These are phyloP conservation scores for Holcopasites calliopsidis DNA, from an alignment of 1,140 invertebrate genomes.

Conservation along the genomic window DNA sequence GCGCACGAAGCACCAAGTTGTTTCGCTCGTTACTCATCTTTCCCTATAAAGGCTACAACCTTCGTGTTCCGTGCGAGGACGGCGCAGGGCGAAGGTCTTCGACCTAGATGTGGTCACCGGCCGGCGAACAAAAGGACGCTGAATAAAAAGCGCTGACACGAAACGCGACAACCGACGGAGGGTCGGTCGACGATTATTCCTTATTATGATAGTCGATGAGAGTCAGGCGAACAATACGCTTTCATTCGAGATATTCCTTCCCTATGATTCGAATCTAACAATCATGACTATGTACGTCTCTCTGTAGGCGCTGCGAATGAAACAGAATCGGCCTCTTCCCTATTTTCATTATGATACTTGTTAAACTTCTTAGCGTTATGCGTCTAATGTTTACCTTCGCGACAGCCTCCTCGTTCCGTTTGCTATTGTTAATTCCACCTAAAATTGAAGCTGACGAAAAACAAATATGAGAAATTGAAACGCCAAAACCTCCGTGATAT, in stretches of 20 bases:
- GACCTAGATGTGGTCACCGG: conserved; percentile 49
- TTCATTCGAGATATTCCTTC: too few relatives aligned
- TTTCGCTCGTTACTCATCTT: conserved; percentile 45
- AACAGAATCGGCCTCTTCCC: too few relatives aligned
- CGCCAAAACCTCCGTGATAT: too few relatives aligned
- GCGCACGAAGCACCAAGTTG: conserved; percentile 16
- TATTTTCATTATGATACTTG: too few relatives aligned
- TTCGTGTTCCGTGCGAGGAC: conserved; percentile 53
- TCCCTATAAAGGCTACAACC: conserved; percentile 63
- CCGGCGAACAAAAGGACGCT: background rate
- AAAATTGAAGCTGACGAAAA: background rate
- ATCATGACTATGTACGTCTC: too few relatives aligned
- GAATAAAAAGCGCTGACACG: background rate
- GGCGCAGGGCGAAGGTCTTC: conserved; percentile 63
- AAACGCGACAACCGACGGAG: too few relatives aligned
- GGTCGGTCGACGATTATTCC: too few relatives aligned
- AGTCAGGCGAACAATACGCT: background rate
- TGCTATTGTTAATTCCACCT: background rate
- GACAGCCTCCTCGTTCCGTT: background rate
- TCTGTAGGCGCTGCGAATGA: too few relatives aligned
- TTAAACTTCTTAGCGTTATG: background rate
- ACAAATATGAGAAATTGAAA: too few relatives aligned
- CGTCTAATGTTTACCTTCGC: background rate
- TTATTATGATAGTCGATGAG: too few relatives aligned
- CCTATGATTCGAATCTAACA: too few relatives aligned